Evolutionary conservation across 2,888 invertebrate species (phyloP).

Genomic region (Drosophila neoperkinsi): DNA sequence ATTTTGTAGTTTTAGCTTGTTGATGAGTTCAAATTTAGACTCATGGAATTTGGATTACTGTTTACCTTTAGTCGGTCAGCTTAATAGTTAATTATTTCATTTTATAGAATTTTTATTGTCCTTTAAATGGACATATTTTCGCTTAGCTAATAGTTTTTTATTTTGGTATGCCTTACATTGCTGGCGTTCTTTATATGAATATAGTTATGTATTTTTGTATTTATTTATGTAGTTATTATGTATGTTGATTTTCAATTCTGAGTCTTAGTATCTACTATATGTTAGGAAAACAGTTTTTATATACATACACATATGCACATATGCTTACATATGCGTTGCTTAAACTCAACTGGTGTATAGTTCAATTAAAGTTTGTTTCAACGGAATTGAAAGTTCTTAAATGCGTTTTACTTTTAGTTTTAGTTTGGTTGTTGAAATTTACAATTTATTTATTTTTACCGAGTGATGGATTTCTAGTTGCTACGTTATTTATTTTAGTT

Average conservation of each 20-base stretch:
- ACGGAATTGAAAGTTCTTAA: constrained; percentile 70
- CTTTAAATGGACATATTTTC: constrained; percentile 76
- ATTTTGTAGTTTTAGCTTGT: constrained; percentile 53
- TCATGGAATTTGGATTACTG: constrained; percentile 49
- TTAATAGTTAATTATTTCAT: constrained; percentile 43
- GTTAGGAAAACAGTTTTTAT: constrained; percentile 67
- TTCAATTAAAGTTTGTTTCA: constrained; percentile 50
- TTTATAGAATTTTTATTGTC: constrained; percentile 79
- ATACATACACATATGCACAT: constrained; percentile 14
- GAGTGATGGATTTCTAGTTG: constrained; percentile 49
- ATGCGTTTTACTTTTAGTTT: constrained; percentile 51
- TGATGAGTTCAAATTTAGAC: constrained; percentile 45
- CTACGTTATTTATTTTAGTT: constrained; percentile 58
- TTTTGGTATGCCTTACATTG: constrained; percentile 47
- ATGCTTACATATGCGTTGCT: constrained; percentile 29
- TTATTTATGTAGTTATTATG: background rate
- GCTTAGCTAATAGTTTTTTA: constrained; percentile 61
- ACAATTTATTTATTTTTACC: constrained; percentile 53
- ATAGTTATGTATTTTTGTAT: constrained; percentile 13
- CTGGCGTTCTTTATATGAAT: constrained; percentile 37
- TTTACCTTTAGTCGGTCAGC: constrained; percentile 47
- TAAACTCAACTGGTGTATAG: constrained; percentile 52
- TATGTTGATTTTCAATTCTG: constrained; percentile 37
- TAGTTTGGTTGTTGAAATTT: constrained; percentile 62
- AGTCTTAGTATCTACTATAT: constrained; percentile 61